Evolutionary conservation across 2,113 vertebrate species (phyloP), one percentile per base, ranked within the genome.

Genomic region (Gadus chalcogrammus): DNA sequence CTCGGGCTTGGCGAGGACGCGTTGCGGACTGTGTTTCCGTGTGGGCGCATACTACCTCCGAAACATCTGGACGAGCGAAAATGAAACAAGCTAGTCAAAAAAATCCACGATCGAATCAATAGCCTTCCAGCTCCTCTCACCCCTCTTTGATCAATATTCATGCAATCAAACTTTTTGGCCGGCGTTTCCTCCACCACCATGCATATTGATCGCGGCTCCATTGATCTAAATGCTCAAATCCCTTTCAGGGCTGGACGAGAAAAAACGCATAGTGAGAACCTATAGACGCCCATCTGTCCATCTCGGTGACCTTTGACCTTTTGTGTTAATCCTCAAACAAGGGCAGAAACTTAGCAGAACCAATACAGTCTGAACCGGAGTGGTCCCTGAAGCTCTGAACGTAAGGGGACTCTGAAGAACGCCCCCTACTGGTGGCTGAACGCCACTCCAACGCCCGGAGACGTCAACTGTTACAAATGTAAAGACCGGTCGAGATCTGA

Each of bases 101-200:
- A 81, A 79, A 76, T 76, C 76, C 69, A 79, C 79, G 80, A 74
- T 76, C 5, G 20, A 82, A 89, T 89, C 87, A 81, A 90, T 89
- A 81, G 66, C 84, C 82, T 87, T 83, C 84, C 67, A 87, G 82
- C 85, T 78, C 75, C 81, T 84, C 77, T 81, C 79, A n/a, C 63
- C 77, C 76, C 79, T 3, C 67, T 84, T 82, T 88, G 67, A 90
- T 90, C 88, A 89, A 90, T 90, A 87, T 89, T 82, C 87, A 82
- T 82, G 77, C 86, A 86, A 86, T 86, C 84, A 85, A 90, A 90
- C 82, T 87, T 87, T 64, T 84, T 87, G 66, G 69, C 83, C 72
- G 67, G 78, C 66, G 76, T 86, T 79, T 85, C 74, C 82, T 85
- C 70, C 79, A 85, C 82, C 79, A 67, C 83, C 73, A 75, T 65